These are phyloP conservation scores for Pachyrhynchus sulphureomaculatus DNA, from an alignment of 1,140 invertebrate genomes.

Conservation along the genomic window DNA sequence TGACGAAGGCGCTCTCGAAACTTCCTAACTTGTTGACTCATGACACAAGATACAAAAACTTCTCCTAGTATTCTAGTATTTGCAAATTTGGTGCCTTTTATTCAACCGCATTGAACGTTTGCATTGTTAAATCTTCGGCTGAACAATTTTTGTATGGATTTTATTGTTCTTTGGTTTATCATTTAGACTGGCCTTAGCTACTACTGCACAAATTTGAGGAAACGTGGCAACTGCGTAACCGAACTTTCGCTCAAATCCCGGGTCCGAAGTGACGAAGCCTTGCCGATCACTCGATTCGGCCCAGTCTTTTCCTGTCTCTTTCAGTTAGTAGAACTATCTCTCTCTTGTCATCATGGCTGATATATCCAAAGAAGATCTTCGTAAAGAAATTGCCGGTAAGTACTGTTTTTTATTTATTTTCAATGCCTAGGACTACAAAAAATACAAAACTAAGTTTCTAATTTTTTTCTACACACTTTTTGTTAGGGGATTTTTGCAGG, in stretches of 20 bases:
- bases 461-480: slow-evolving; percentile 48
- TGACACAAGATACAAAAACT: too few relatives aligned
- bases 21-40: too few relatives aligned
- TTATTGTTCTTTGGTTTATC: too few relatives aligned
- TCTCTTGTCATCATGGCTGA: slow-evolving; percentile 59
- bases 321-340: slow-evolving; percentile 28
- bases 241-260: slow-evolving; percentile 3
- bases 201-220: too few relatives aligned
- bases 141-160: too few relatives aligned
- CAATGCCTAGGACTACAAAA: slow-evolving; percentile 21
- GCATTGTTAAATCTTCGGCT: too few relatives aligned
- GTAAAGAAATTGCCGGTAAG: slow-evolving; percentile 72
- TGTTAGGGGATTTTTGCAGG: slow-evolving; percentile 41
- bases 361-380: slow-evolving; percentile 66
- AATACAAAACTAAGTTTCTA: slow-evolving; percentile 38
- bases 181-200: too few relatives aligned
- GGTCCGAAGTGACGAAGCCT: not conserved
- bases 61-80: too few relatives aligned
- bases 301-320: slow-evolving; percentile 37
- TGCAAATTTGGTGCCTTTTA: too few relatives aligned
- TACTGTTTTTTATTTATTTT: slow-evolving; percentile 50
- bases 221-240: not conserved
- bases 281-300: slow-evolving; percentile 23
- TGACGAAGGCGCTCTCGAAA: too few relatives aligned
- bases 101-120: too few relatives aligned